A percentile compares a stretch with the other conserved stretches of the same genome.
These are phyloP conservation scores for Enteromius paludinosus DNA, from an alignment of 2,797 vertebrate species.

Conservation along the genomic window DNA sequence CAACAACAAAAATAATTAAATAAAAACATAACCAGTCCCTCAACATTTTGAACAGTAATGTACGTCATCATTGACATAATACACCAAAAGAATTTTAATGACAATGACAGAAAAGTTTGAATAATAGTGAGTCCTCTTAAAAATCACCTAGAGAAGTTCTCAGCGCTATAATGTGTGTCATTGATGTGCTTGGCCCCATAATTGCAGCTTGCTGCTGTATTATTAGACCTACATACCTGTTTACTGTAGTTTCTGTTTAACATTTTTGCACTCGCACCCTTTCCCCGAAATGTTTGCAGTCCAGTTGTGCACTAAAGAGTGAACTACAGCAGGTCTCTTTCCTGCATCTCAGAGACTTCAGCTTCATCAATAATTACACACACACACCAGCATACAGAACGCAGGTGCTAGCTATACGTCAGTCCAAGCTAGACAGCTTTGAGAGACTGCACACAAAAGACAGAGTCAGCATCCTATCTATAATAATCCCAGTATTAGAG, in stretches of 20 bases:
- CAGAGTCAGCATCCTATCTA: not conserved
- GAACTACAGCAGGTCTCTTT: not conserved
- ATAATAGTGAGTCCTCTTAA: not conserved
- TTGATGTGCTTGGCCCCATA: not conserved
- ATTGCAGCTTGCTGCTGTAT: not conserved
- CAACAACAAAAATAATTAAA: no score
- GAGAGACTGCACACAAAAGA: slow-evolving; percentile 1
- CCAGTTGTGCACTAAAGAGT: not conserved
- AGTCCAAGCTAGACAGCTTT: not conserved
- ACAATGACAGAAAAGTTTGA: not conserved
- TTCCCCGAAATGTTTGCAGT: not conserved
- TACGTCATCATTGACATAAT: not conserved
- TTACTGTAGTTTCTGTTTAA: not conserved
- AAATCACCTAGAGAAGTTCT: not conserved
- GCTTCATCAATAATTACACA: slow-evolving; percentile 8
- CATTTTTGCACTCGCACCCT: not conserved
- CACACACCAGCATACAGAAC: slow-evolving; percentile 8
- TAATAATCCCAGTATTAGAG: not conserved
- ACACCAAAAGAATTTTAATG: not conserved
- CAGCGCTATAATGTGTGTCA: not conserved
- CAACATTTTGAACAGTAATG: not conserved
- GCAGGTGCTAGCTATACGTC: slow-evolving; percentile 14
- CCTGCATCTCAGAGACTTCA: not conserved
- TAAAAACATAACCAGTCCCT: no score
- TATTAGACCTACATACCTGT: not conserved